Conservation (phyloP, 2,797 vertebrate species). For the Aratinga solstitialis region DNA sequence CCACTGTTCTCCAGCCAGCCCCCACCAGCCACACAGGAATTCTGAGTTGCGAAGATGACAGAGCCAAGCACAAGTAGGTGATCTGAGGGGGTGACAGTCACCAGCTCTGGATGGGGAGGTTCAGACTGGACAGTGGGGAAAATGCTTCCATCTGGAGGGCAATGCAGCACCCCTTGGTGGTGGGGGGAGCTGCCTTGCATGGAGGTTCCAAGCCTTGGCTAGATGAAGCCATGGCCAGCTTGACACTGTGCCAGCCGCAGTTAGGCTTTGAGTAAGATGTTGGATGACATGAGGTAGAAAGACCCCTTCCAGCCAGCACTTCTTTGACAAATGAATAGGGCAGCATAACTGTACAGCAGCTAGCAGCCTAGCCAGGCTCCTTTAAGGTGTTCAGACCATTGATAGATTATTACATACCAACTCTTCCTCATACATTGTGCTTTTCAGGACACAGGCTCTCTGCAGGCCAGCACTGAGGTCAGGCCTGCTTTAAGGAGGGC, state of each 20-base stretch:
- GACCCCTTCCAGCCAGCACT: not conserved
- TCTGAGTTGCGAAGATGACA: not conserved
- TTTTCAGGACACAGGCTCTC: not conserved
- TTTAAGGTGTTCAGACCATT: not conserved
- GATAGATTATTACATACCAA: not conserved
- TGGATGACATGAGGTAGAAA: not conserved
- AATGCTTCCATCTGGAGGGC: not conserved
- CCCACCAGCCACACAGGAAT: accelerated
- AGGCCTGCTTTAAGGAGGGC: not conserved
- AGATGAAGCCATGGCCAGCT: not conserved
- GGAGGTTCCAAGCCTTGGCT: not conserved
- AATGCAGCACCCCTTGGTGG: not conserved
- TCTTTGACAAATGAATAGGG: not conserved
- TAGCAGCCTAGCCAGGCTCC: not conserved
- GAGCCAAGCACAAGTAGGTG: accelerated
- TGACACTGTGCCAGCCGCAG: not conserved
- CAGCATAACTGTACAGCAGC: not conserved
- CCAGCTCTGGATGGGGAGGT: not conserved
- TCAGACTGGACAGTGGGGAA: not conserved
- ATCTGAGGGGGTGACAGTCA: not conserved
- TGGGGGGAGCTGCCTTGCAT: not conserved
- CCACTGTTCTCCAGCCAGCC: not conserved
- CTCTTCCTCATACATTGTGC: not conserved
- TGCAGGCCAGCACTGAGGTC: not conserved
- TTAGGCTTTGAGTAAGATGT: not conserved